Base-by-base conservation (phyloP, 2,888 invertebrate genomes). In the Cyclophora albipunctata region DNA sequence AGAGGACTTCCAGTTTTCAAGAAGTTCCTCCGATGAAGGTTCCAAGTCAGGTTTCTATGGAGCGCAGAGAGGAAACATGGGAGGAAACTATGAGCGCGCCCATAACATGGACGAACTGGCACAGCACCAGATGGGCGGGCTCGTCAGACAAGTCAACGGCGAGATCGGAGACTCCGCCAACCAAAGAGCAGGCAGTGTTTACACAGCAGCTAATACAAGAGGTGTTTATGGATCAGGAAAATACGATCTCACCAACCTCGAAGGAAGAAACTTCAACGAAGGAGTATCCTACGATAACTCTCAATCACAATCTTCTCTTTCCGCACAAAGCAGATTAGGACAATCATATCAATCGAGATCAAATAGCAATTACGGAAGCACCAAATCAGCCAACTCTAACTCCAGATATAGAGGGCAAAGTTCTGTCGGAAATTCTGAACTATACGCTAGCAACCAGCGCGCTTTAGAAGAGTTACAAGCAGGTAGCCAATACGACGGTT, bases 11-110 rank as follows among this genome's bases (percentile, higher is more conserved):
- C 75, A 89, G 66, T 89, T 70, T 63, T 80, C 87, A 20, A 75
- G 89, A 61, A 87, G 85, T 57, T 87, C 87, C n/a, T 72, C 84
- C 2, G 89, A 87, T 51, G 88, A 88, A 34, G 89, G 88, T 7
- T 61, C 61, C 7, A 88, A 87, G 62, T 68, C 85, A 7, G 89
- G 89, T 7, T 89, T 54, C 58, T 89, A 89, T 54, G 87, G 81
- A 7, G 83, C 89, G 5, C 89, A 89, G 55, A 73, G 87, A 60
- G 89, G 89, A n/a, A 89, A 89, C 54, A 82, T 87, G 86, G 89
- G 89, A 7, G 89, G 89, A 3, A 89, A 89, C 59, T 89, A 75
- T 59, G 89, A 89, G 70, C 73, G 72, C 37, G 81, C 89, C 3
- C 89, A 89, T 57, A 89, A 89, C 57, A 89, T 89, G 89, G 89